Evolutionary conservation across 1,140 invertebrate genomes (phyloP).

Genomic region (Antheraea mylitta): DNA sequence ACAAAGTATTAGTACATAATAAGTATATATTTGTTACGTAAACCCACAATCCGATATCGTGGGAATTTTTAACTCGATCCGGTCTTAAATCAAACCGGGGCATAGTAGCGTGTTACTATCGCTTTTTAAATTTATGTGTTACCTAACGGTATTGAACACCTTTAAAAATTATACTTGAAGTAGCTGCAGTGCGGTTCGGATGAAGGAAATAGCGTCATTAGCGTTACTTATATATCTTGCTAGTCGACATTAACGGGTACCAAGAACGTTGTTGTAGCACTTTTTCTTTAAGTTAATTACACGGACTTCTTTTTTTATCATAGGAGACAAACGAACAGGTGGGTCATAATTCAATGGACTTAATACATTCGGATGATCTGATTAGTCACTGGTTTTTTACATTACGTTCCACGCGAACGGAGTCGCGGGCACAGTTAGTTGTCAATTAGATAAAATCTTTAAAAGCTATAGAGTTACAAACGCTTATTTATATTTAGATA

Average conservation of each 20-base stretch:
- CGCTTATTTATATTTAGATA: slow-evolving; percentile 5
- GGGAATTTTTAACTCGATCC: slow-evolving; percentile 41
- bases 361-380: too few relatives aligned
- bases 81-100: slow-evolving; percentile 57
- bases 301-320: too few relatives aligned
- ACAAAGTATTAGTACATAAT: too few relatives aligned
- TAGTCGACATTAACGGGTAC: slow-evolving; percentile 9
- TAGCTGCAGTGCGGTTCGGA: slow-evolving; percentile 55
- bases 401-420: too few relatives aligned
- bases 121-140: slow-evolving; percentile 65
- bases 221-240: slow-evolving; percentile 67
- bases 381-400: too few relatives aligned
- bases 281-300: too few relatives aligned
- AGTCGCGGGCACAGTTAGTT: too few relatives aligned
- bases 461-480: neutral
- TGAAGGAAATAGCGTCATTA: slow-evolving; percentile 74
- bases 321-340: too few relatives aligned
- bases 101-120: slow-evolving; percentile 63
- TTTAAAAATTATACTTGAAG: slow-evolving; percentile 66
- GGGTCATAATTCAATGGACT: too few relatives aligned
- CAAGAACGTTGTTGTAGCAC: too few relatives aligned
- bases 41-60: slow-evolving; percentile 35
- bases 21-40: slow-evolving; percentile 3
- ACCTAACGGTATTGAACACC: slow-evolving; percentile 61
- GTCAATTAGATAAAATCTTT: too few relatives aligned